Percentiles rank a stretch among this genome's conserved stretches.
Conservation (phyloP, 2,113 vertebrate species). For the Callorhinus ursinus region DNA sequence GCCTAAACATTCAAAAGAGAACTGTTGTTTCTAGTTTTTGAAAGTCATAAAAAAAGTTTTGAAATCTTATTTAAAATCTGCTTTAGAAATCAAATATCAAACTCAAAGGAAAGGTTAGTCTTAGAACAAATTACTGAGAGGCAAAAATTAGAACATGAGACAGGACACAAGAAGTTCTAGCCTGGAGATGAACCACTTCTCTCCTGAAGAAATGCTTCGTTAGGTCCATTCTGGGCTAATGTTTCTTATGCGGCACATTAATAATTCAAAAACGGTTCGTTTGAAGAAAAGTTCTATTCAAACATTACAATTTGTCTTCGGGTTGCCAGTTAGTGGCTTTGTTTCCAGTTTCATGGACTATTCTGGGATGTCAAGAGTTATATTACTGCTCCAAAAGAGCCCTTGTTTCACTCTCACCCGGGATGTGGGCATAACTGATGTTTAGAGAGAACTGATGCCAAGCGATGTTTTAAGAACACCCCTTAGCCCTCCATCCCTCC, state of each 20-base stretch:
- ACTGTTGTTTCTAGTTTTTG: neutral
- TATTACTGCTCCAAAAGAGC: slow-evolving; percentile 28
- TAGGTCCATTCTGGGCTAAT: neutral
- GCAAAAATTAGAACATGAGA: neutral
- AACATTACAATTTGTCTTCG: slow-evolving; percentile 36
- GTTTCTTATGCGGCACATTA: neutral
- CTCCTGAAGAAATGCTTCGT: neutral
- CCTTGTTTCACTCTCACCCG: neutral
- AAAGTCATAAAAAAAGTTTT: neutral
- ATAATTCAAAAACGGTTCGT: slow-evolving; percentile 22
- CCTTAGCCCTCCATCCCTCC: neutral
- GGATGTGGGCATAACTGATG: neutral
- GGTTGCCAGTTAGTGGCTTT: slow-evolving; percentile 57
- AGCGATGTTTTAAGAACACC: neutral
- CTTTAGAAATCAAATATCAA: slow-evolving; percentile 19
- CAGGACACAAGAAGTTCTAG: neutral
- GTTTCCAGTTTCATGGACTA: slow-evolving; percentile 61
- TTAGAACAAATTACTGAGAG: neutral
- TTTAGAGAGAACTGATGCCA: neutral
- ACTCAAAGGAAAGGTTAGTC: neutral
- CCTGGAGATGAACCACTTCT: neutral
- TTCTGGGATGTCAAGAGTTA: slow-evolving; percentile 67
- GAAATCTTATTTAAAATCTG: neutral
- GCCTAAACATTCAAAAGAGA: neutral
- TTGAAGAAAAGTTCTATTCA: slow-evolving; percentile 48